These are phyloP conservation scores for Pristionchus mayeri DNA, from an alignment of 2,888 invertebrate genomes.

Conservation along the genomic window DNA sequence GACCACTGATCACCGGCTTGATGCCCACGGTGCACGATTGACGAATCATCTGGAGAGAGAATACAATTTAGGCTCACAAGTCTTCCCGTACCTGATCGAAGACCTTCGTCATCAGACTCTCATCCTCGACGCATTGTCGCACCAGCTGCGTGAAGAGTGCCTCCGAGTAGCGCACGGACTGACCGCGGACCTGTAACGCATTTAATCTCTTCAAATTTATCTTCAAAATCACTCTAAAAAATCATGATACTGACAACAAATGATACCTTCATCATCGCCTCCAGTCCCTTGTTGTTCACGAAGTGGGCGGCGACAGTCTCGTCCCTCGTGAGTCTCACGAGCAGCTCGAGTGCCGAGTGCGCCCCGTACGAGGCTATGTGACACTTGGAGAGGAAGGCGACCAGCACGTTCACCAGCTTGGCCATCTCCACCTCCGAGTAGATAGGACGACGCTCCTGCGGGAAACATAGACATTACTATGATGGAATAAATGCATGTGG, in stretches of 20 bases:
- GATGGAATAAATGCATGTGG: too few species aligned
- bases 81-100: conserved; percentile 54
- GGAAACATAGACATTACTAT: too few species aligned
- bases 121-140: conserved; percentile 68
- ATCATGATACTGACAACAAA: not conserved
- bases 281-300: conserved; percentile 54
- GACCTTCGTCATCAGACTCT: conserved; percentile 49
- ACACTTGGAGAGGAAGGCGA: conserved; percentile 50
- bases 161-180: conserved; percentile 53
- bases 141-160: conserved; percentile 63
- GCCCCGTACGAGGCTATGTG: conserved; percentile 52
- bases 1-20: not conserved
- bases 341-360: conserved; percentile 64
- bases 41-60: not conserved
- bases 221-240: not conserved
- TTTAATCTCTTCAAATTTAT: not conserved
- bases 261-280: conserved; percentile 40
- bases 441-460: conserved; percentile 40
- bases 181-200: conserved; percentile 53
- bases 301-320: conserved; percentile 60
- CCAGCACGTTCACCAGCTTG: conserved; percentile 43
- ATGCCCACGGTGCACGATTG: conserved; percentile 32
- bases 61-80: not conserved
- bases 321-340: conserved; percentile 61
- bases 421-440: conserved; percentile 47